Conservation (phyloP, 2,113 vertebrate genomes). For the Porphyrio hochstetteri region DNA sequence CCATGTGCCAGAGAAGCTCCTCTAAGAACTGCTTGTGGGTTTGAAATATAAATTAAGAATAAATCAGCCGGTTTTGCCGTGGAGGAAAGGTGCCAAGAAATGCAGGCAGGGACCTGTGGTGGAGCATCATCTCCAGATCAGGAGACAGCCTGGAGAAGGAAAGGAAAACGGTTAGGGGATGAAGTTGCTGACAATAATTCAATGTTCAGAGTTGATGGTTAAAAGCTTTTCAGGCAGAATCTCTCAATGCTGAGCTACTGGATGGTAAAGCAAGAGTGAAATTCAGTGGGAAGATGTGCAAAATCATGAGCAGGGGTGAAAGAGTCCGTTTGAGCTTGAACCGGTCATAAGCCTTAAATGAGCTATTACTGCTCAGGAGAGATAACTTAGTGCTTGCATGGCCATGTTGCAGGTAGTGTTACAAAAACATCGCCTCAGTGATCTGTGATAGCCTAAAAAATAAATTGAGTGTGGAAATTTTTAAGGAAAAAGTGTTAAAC, state of each 20-base stretch:
- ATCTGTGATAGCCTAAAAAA: background rate
- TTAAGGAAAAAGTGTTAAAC: slow-evolving; percentile 18
- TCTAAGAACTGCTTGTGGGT: background rate
- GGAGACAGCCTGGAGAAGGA: background rate
- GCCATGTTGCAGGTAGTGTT: background rate
- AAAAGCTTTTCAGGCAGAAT: background rate
- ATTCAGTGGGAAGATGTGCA: background rate
- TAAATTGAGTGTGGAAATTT: slow-evolving; percentile 47
- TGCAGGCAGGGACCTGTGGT: background rate
- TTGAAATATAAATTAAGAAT: background rate
- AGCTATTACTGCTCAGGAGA: background rate
- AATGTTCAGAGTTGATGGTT: background rate
- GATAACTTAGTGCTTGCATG: background rate
- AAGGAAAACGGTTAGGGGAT: background rate
- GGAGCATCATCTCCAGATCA: background rate
- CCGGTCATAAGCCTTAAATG: background rate
- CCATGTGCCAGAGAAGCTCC: background rate
- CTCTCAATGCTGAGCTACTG: background rate
- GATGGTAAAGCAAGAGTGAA: background rate
- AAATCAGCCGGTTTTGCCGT: background rate
- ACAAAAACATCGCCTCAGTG: background rate
- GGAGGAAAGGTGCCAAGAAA: background rate
- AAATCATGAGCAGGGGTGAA: background rate
- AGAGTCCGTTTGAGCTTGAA: background rate
- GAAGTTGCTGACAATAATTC: background rate